phyloP scores from a whole-genome alignment of 2,797 vertebrate species.

The Darevskia mixta region DNA sequence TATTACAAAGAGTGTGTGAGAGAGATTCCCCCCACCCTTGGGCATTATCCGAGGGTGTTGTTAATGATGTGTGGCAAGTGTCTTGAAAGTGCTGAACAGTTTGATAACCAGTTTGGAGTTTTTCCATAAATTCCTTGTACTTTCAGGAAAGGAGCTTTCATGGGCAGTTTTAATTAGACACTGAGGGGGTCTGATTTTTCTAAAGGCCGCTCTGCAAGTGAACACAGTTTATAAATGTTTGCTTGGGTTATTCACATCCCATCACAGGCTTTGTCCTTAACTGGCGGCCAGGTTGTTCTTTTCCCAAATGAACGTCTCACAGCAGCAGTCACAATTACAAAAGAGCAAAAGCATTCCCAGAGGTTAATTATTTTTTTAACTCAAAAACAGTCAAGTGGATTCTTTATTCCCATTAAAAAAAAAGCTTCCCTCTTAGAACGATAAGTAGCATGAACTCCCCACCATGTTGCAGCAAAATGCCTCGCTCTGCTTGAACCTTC shows the following conservation, averaged over 20 bases:
- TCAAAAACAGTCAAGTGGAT: slow-evolving; percentile 30
- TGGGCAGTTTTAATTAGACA: slow-evolving; percentile 54
- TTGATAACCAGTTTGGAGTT: slow-evolving; percentile 35
- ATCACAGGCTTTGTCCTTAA: slow-evolving; percentile 18
- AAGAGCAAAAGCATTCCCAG: slow-evolving; percentile 46
- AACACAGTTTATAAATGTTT: slow-evolving; percentile 29
- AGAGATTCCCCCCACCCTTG: no score
- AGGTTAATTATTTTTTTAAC: slow-evolving; percentile 37
- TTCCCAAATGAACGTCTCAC: slow-evolving; percentile 36
- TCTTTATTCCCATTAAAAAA: slow-evolving; percentile 10
- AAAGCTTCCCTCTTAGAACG: background rate
- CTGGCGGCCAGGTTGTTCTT: background rate
- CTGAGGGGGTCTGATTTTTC: slow-evolving; percentile 22
- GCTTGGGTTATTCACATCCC: slow-evolving; percentile 34
- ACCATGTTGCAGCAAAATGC: background rate
- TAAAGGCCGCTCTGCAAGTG: slow-evolving; percentile 23
- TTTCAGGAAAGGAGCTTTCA: slow-evolving; percentile 33
- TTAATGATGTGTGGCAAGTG: slow-evolving; percentile 39
- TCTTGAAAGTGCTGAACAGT: slow-evolving; percentile 33
- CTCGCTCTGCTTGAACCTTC: background rate
- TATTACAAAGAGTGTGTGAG: background rate
- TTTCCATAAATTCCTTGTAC: slow-evolving; percentile 31
- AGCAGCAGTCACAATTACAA: slow-evolving; percentile 43
- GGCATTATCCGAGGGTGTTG: background rate
- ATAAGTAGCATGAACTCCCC: slow-evolving; percentile 15